These are phyloP conservation scores for Spatula clypeata DNA, from an alignment of 2,797 vertebrate species.

Conservation along the genomic window DNA sequence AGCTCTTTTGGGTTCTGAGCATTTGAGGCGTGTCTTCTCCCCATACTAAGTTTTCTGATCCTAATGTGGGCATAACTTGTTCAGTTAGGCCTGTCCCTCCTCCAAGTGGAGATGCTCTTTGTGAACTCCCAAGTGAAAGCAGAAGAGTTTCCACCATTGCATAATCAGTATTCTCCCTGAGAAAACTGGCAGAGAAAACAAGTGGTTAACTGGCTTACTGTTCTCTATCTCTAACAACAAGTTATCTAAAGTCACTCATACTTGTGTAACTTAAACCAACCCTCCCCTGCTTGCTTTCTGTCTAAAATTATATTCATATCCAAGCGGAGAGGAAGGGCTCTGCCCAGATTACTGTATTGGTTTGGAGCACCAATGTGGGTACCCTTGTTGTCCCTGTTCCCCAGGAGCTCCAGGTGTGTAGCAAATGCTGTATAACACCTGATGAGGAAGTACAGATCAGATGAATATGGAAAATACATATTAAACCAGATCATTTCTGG, in stretches of 20 bases:
- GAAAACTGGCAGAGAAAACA: rapidly evolving
- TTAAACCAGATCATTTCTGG: background rate
- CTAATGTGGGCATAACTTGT: background rate
- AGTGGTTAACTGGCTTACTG: background rate
- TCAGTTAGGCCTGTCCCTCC: background rate
- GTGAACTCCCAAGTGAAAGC: background rate
- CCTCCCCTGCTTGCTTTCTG: background rate
- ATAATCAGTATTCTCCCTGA: background rate
- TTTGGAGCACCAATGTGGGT: background rate
- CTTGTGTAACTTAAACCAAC: background rate
- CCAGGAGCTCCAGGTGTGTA: rapidly evolving
- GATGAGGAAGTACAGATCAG: background rate
- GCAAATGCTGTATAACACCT: background rate
- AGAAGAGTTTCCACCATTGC: background rate
- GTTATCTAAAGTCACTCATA: background rate
- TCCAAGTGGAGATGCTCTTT: background rate
- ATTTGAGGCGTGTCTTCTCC: background rate
- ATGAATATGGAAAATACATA: background rate
- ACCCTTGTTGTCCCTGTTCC: background rate
- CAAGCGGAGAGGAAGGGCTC: background rate
- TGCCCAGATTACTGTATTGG: background rate
- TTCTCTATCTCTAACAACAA: background rate
- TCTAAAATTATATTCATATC: background rate
- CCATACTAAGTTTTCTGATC: background rate
- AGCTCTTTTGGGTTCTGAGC: background rate